A percentile compares a stretch with the other conserved stretches of the same genome.
These are phyloP conservation scores for Upupa epops DNA, from an alignment of 2,113 vertebrate genomes.

Conservation along the genomic window DNA sequence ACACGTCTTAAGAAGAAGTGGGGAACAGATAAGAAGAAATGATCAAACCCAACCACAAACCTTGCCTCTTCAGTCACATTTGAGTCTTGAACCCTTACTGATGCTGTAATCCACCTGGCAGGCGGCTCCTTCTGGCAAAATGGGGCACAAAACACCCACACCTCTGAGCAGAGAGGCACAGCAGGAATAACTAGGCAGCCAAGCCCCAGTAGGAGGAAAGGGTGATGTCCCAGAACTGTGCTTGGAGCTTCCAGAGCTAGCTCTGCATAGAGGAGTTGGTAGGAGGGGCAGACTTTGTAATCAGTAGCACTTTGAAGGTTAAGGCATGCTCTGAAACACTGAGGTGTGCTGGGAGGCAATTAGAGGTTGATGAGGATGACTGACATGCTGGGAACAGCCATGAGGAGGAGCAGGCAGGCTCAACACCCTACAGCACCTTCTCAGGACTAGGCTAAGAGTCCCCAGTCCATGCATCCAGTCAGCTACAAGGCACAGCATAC, in stretches of 20 bases:
- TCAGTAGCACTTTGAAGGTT: not conserved
- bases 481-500: not conserved
- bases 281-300: fast-evolving
- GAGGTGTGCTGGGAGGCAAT: not conserved
- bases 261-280: not conserved
- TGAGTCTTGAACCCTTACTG: not conserved
- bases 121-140: not conserved
- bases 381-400: not conserved
- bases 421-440: not conserved
- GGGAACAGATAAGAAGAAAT: not conserved
- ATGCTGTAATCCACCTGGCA: not conserved
- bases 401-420: not conserved
- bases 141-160: not conserved
- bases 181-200: not conserved
- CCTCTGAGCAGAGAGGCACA: not conserved
- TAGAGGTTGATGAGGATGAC: not conserved
- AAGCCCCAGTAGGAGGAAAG: not conserved
- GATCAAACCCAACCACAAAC: not conserved
- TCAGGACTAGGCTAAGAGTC: not conserved
- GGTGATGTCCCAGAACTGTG: not conserved
- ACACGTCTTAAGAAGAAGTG: not conserved
- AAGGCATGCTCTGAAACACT: not conserved
- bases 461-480: not conserved
- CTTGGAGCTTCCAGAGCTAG: not conserved
- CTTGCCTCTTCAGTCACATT: not conserved